Evolutionary conservation across 2,797 vertebrate species (phyloP).

Genomic region (Otolemur crassicaudatus): DNA sequence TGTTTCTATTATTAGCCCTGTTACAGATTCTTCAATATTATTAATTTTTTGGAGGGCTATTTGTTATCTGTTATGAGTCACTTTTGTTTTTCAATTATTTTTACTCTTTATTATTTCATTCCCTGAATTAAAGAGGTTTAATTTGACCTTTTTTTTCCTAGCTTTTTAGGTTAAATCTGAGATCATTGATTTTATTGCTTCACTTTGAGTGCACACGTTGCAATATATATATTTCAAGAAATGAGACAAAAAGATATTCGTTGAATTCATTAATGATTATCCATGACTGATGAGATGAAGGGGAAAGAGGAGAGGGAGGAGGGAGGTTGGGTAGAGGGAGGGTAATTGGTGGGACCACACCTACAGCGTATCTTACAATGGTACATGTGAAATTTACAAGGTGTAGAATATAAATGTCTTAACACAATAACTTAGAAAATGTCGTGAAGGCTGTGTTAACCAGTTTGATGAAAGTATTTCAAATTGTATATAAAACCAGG

Average conservation of each 20-base stretch:
- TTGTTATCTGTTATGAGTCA: background rate
- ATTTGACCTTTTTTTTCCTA: background rate
- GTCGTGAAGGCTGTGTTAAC: no score
- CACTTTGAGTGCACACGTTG: background rate
- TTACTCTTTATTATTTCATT: background rate
- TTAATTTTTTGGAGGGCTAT: background rate
- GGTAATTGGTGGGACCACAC: no score
- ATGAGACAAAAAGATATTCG: background rate
- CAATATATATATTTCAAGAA: background rate
- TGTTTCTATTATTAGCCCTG: background rate
- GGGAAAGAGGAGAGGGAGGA: no score
- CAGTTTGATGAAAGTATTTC: no score
- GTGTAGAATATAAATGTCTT: no score
- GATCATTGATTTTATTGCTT: background rate
- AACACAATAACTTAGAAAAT: no score
- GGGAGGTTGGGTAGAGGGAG: no score
- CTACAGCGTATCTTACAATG: no score
- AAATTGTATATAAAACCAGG: no score
- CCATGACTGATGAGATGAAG: no score
- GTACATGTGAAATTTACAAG: no score
- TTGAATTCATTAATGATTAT: background rate
- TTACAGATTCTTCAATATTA: background rate
- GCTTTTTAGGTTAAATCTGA: background rate
- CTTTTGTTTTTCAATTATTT: background rate
- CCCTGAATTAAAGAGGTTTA: background rate